Base-by-base conservation (phyloP, 1,140 invertebrate genomes). In the Aphaenogaster rudis region DNA sequence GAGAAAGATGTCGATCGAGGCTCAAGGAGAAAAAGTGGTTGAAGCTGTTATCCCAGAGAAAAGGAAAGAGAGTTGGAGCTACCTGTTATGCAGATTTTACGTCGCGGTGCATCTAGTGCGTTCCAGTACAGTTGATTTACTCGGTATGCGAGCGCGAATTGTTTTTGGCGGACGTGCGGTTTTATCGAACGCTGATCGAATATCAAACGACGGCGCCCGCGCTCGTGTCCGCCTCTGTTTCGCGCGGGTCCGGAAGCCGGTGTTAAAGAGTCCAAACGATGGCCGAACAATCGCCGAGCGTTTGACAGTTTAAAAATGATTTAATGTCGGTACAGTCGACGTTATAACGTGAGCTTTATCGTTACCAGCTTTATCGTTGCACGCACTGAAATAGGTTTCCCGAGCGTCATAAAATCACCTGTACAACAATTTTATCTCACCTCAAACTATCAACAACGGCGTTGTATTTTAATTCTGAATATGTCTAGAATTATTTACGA, bases 41-140 rank as follows among this genome's bases (percentile, higher is more conserved):
- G 80, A 88, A 88, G 50, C 33, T 42, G 63, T 67, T 86, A 36
- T 80, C 42, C 15, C 42, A 45, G 33, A 13, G 28, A 33, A 54
- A 80, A 9, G 15, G 7, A n/a, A 33, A 39, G 15, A n/a, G 50
- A 52, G 7, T 79, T 71, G 78, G 64, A 79, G 59, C 59, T 80
- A 61, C 69, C 85, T 79, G 80, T 87, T 87, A 90, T 90, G 79
- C 79, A 87, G 86, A 90, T 90, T 90, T 86, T 89, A 57, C 82
- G 50, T 89, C 86, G 57, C 42, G 72, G 50, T 80, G 79, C 80
- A 61, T 90, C 86, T 76, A 85, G 39, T 78, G 66, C 88, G 48
- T 52, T 82, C 28, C 76, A 57, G 86, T 77, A 57, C 54, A 76
- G 84, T 78, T 89, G 84, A 90, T 90, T 90, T 89, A 82, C 77